phyloP scores from a whole-genome alignment of 2,113 vertebrate species.

The Eubucco bourcierii region DNA sequence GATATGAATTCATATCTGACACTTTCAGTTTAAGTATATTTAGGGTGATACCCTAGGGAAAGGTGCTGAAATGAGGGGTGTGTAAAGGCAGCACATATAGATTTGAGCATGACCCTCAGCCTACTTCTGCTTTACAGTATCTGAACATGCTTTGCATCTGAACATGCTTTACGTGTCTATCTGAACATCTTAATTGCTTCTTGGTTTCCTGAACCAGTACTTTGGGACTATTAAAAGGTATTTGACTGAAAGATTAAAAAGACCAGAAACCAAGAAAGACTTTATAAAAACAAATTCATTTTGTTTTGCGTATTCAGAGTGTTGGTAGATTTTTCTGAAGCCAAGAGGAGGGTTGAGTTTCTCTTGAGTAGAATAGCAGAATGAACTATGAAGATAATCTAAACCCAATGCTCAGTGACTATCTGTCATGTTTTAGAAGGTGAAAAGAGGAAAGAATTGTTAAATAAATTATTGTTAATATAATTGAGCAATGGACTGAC shows the following conservation, averaged over 20 bases:
- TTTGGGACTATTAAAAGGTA: background rate
- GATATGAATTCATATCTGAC: background rate
- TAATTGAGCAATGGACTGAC: background rate
- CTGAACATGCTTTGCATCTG: too few relatives aligned
- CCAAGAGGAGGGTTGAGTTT: background rate
- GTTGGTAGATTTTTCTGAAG: background rate
- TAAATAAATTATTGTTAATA: background rate
- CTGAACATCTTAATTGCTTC: background rate
- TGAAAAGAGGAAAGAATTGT: background rate
- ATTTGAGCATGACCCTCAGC: background rate
- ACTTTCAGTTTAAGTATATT: background rate
- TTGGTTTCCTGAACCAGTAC: background rate
- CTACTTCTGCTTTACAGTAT: background rate
- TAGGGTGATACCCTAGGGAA: background rate
- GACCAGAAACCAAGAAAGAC: background rate
- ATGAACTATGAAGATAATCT: background rate
- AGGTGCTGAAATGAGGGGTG: background rate
- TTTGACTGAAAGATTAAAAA: background rate
- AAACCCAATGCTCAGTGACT: background rate
- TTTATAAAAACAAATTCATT: background rate
- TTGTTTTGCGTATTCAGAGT: background rate
- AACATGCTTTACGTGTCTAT: too few relatives aligned
- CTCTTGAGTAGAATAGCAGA: background rate
- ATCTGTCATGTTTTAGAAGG: background rate
- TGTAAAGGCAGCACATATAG: background rate